phyloP scores from a whole-genome alignment of 2,113 vertebrate genomes.

The Heteronetta atricapilla region DNA sequence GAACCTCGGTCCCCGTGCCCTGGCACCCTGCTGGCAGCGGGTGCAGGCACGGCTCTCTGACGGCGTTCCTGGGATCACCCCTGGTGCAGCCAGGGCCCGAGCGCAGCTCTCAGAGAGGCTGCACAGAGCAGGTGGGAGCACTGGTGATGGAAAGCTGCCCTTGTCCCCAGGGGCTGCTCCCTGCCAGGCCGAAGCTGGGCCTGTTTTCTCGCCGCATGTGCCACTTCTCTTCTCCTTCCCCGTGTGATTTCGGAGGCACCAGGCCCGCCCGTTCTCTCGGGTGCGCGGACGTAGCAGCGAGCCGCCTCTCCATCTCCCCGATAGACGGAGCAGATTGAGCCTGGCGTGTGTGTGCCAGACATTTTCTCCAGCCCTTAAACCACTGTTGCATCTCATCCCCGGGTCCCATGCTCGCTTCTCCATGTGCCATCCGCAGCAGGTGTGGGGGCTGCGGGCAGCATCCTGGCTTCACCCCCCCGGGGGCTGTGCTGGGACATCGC shows the following conservation, averaged over 20 bases:
- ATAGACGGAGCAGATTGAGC: not conserved
- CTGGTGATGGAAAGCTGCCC: not conserved
- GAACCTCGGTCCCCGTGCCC: not conserved
- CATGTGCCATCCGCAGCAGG: not conserved
- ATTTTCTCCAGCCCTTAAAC: not conserved
- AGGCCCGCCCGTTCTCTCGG: not conserved
- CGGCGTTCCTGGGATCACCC: not conserved
- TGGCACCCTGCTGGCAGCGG: not conserved
- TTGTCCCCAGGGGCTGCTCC: not conserved
- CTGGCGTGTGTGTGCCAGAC: not conserved
- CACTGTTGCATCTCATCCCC: not conserved
- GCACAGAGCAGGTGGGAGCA: not conserved
- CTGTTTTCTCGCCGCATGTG: not conserved
- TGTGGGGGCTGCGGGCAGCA: rapidly evolving
- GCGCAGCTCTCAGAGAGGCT: not conserved
- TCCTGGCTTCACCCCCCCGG: not conserved
- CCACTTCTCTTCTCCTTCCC: not conserved
- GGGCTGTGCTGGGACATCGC: not conserved
- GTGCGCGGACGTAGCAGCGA: not conserved
- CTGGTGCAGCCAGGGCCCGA: not conserved
- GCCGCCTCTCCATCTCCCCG: not conserved
- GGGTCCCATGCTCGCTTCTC: not conserved
- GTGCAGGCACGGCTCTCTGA: rapidly evolving
- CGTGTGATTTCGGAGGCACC: not conserved
- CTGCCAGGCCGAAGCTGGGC: not conserved